Conservation (phyloP, 2,888 invertebrate genomes). For the Hydroisotoma schaefferi region DNA sequence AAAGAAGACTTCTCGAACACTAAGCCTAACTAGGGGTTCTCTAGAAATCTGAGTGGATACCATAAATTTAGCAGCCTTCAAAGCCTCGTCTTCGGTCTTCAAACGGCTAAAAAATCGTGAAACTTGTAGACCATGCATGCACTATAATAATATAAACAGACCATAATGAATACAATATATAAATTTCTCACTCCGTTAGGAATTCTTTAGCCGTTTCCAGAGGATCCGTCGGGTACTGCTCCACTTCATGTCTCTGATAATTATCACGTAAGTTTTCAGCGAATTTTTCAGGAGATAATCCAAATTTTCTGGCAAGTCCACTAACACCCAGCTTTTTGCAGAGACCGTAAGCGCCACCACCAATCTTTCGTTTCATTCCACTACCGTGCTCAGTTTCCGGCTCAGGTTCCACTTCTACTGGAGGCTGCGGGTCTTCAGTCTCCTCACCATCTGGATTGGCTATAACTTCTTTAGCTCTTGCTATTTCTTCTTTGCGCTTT, state of each 20-base stretch:
- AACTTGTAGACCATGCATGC: too few relatives aligned
- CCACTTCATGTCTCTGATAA: constrained; percentile 91
- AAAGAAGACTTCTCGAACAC: constrained; percentile 78
- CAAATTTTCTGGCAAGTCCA: constrained; percentile 83
- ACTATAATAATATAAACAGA: not conserved
- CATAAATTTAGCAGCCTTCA: constrained; percentile 89
- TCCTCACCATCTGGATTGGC: constrained; percentile 55
- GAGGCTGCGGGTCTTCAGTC: constrained; percentile 59
- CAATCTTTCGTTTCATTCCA: constrained; percentile 39
- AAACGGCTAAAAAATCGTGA: too few relatives aligned
- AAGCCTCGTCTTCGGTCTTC: constrained; percentile 70
- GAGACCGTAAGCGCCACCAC: constrained; percentile 83
- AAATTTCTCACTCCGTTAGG: constrained; percentile 51
- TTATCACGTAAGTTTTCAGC: constrained; percentile 94
- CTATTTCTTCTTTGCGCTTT: constrained; percentile 62
- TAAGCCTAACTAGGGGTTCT: constrained; percentile 82
- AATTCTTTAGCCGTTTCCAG: constrained; percentile 76
- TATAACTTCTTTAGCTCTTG: constrained; percentile 49
- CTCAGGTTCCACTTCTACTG: constrained; percentile 54
- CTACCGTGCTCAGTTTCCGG: constrained; percentile 53
- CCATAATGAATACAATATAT: not conserved
- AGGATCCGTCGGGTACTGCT: constrained; percentile 84
- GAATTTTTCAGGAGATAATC: constrained; percentile 88
- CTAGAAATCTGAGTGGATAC: constrained; percentile 89
- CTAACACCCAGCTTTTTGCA: constrained; percentile 81